Evolutionary conservation across 2,113 vertebrate genomes (phyloP).

Genomic region (Scophthalmus maximus): DNA sequence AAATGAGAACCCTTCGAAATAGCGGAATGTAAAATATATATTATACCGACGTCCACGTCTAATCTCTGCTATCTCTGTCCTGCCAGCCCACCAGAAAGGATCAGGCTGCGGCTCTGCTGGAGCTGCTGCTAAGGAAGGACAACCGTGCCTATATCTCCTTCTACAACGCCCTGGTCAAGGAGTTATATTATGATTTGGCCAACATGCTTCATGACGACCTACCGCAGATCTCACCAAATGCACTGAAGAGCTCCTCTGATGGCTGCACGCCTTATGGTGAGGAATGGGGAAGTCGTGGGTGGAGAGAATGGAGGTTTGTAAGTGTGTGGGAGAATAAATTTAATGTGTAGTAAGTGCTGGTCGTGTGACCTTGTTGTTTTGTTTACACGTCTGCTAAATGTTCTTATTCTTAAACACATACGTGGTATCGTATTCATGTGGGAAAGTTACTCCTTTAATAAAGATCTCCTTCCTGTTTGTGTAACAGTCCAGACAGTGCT

Average conservation of each 20-base stretch:
- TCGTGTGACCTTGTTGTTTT: not conserved
- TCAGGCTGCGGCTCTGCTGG: conserved; percentile 87
- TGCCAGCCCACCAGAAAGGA: conserved; percentile 85
- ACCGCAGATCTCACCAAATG: conserved; percentile 76
- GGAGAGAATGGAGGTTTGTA: too few species aligned
- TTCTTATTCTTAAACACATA: not conserved
- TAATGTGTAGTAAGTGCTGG: too few species aligned
- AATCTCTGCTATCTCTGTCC: not conserved
- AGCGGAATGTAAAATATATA: not conserved
- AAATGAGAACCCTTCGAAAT: not conserved
- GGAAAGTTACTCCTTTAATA: not conserved
- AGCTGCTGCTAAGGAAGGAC: conserved; percentile 90
- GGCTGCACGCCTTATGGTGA: conserved; percentile 86
- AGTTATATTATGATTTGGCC: conserved; percentile 92
- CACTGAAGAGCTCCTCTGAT: conserved; percentile 77
- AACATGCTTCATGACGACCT: conserved; percentile 84
- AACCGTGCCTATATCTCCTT: conserved; percentile 92
- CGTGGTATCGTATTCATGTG: not conserved
- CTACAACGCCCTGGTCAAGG: conserved; percentile 92
- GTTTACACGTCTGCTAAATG: not conserved
- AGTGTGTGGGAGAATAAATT: too few species aligned
- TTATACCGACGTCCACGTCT: not conserved
- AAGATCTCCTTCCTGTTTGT: conserved; percentile 30
- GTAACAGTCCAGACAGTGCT: conserved; percentile 87
- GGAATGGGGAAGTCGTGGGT: conserved; percentile 47